Evolutionary conservation across 2,113 vertebrate genomes (phyloP).

Genomic region (Illadopsis cleaveri): DNA sequence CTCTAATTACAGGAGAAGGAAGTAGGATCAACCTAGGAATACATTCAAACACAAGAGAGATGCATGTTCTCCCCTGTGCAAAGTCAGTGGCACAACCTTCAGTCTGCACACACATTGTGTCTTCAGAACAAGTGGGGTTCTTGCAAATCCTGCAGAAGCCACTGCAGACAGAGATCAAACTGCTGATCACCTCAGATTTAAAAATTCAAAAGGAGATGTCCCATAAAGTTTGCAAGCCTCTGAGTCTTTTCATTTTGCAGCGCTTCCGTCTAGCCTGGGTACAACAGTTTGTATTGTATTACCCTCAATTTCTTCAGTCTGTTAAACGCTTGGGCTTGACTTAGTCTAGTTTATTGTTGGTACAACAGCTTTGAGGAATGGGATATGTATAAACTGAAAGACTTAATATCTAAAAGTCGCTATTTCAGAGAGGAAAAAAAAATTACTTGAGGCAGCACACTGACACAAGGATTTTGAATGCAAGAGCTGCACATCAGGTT

Average conservation of each 20-base stretch:
- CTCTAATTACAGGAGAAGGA: neutral
- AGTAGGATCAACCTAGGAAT: neutral
- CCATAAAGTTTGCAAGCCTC: neutral
- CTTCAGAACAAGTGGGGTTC: fast-evolving
- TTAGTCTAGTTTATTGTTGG: neutral
- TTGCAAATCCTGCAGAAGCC: neutral
- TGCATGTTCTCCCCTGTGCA: neutral
- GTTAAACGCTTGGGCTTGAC: neutral
- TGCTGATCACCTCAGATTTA: neutral
- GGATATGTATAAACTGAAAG: neutral
- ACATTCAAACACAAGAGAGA: neutral
- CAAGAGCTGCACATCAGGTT: neutral
- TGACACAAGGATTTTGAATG: neutral
- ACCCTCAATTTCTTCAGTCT: neutral
- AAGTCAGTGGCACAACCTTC: neutral
- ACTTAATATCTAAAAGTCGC: neutral
- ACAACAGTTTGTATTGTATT: neutral
- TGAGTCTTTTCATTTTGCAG: neutral
- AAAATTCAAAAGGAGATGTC: neutral
- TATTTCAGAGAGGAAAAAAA: neutral
- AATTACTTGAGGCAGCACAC: neutral
- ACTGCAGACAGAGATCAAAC: neutral
- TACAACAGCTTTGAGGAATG: neutral
- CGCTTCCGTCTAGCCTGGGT: neutral
- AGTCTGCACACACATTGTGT: neutral